A percentile compares a stretch with the other conserved stretches of the same genome.
phyloP scores from a whole-genome alignment of 2,113 vertebrate species.

The Leptobrachium ailaonicum region DNA sequence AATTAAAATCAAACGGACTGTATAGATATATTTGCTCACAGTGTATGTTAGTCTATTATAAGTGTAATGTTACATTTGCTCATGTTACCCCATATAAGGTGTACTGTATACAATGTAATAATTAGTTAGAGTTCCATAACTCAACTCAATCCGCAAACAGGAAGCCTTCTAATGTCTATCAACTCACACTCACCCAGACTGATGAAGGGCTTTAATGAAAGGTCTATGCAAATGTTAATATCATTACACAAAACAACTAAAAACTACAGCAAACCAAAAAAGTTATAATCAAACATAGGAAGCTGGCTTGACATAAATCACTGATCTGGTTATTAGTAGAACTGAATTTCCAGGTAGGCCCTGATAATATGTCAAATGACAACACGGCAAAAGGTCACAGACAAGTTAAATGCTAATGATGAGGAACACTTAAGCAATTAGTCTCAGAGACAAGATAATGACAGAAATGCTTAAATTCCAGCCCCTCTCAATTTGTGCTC shows the following conservation, averaged over 20 bases:
- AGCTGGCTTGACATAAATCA: conserved; percentile 21
- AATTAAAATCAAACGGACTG: too few species aligned
- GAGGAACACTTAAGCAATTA: conserved; percentile 38
- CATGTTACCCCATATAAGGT: too few species aligned
- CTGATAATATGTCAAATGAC: conserved; percentile 43
- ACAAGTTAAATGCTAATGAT: conserved; percentile 28
- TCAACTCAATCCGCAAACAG: too few species aligned
- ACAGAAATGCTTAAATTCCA: conserved; percentile 15
- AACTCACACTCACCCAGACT: too few species aligned
- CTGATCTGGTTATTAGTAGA: conserved; percentile 30
- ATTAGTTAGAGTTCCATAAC: too few species aligned
- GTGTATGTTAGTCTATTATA: too few species aligned
- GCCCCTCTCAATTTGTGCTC: conserved; percentile 9
- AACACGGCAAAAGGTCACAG: conserved; percentile 42
- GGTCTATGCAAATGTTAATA: too few species aligned
- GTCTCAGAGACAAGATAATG: conserved; percentile 41
- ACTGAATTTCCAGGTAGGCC: conserved; percentile 32
- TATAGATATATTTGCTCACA: too few species aligned
- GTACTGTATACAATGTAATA: too few species aligned
- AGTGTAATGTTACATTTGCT: too few species aligned
- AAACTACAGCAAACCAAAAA: background rate
- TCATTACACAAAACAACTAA: background rate
- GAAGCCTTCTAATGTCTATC: too few species aligned
- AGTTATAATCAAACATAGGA: background rate
- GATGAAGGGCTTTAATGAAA: too few species aligned